These are phyloP conservation scores for Nerophis ophidion DNA, from an alignment of 2,113 vertebrate genomes.

Conservation along the genomic window DNA sequence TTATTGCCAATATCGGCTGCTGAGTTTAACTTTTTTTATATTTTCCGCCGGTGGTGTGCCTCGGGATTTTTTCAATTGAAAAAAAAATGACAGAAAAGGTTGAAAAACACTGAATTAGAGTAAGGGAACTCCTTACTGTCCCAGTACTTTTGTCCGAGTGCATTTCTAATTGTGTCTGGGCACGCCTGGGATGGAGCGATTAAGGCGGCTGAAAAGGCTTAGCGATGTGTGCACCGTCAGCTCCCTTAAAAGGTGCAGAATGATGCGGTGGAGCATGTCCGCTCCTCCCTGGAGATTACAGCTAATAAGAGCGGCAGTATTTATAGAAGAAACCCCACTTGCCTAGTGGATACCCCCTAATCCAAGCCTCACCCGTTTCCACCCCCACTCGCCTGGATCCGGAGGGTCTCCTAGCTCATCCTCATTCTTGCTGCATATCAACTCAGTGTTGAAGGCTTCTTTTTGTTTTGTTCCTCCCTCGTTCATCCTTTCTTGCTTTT, in stretches of 20 bases:
- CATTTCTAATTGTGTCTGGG: too few species aligned
- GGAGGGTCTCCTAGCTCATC: slow-evolving; percentile 19
- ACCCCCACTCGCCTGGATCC: slow-evolving; percentile 28
- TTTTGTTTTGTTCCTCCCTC: slow-evolving; percentile 16
- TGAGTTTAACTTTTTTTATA: too few species aligned
- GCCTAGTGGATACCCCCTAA: slow-evolving; percentile 60
- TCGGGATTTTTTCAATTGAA: too few species aligned
- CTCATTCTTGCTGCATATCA: slow-evolving; percentile 23
- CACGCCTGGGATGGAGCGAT: too few species aligned
- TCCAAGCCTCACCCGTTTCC: slow-evolving; percentile 56
- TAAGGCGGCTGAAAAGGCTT: slow-evolving; percentile 7
- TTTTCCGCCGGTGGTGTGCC: too few species aligned
- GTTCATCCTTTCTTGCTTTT: slow-evolving; percentile 13
- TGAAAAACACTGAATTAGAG: too few species aligned
- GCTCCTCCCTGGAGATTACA: slow-evolving; percentile 66
- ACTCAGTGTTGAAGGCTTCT: slow-evolving; percentile 37
- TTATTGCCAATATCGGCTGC: too few species aligned
- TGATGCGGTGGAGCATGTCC: slow-evolving; percentile 51
- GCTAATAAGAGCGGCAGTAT: slow-evolving; percentile 73
- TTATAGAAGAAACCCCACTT: slow-evolving; percentile 69
- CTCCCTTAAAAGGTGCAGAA: slow-evolving; percentile 74
- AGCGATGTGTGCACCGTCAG: slow-evolving; percentile 23
- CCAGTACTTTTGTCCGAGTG: too few species aligned
- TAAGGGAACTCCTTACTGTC: too few species aligned
- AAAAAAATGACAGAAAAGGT: too few species aligned